Base-by-base conservation (phyloP, 2,113 vertebrate species). In the Equus przewalskii region DNA sequence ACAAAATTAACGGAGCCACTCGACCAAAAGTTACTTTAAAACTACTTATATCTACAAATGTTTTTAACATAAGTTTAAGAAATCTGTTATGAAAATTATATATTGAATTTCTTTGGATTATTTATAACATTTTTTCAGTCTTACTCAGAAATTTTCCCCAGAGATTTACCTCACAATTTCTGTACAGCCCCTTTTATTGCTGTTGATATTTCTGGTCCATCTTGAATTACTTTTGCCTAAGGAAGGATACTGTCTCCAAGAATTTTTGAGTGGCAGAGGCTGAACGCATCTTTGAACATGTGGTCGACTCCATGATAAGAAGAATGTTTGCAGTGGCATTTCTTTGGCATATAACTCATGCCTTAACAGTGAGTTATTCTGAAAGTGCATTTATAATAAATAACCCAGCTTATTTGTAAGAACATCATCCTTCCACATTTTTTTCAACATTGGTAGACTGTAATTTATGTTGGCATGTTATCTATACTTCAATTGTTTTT, bases 31-130 rank as follows among this genome's bases (percentile, higher is more conserved):
- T 73, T 70, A 49, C 41, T 96, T 94, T 69, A 85, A 96, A 85
- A 78, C 44, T 54, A 36, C 36, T 80, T 92, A 28, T 70, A 80
- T 81, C 91, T 94, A 36, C 19, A 62, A 84, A 67, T 36, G 3
- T 58, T 82, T 58, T 49, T 80, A 46, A 69, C 3, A 44, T 19
- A 91, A 83, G 5, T 15, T 89, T 89, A 89, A 88, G n/a, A 96
- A 80, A 95, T 58, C 33, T 60, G n/a, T 28, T 6, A 65, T 89
- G 49, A 76, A 87, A 78, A 93, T 56, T 75, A 33, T 21, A 5
- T n/a, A 69, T 21, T 84, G 24, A 79, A 91, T 85, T 84, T 75
- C 75, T 80, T 58, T 76, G 89, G 36, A 69, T 95, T 79, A 49
- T 78, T 90, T 87, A 14, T 49, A 26, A 72, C 7, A 60, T 79